These are phyloP conservation scores for Pionites leucogaster DNA, from an alignment of 2,113 vertebrate species.

Conservation along the genomic window DNA sequence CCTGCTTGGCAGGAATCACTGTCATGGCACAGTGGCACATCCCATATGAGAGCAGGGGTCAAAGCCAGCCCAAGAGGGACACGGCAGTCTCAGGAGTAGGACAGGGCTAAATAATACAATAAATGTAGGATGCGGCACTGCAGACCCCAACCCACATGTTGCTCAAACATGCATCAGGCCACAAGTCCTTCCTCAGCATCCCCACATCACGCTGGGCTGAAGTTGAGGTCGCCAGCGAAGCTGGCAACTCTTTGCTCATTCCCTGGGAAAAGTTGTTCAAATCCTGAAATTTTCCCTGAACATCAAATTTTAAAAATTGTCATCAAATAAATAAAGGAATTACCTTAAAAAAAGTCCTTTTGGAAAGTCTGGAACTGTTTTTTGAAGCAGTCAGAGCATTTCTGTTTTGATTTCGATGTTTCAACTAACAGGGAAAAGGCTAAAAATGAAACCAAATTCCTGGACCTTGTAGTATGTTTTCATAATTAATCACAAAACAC, in stretches of 20 bases:
- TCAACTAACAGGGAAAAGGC: background rate
- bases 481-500: constrained; percentile 17
- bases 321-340: background rate
- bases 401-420: background rate
- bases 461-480: background rate
- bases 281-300: background rate
- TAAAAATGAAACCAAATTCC: background rate
- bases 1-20: background rate
- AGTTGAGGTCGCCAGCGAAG: background rate
- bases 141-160: rapidly evolving
- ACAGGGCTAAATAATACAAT: background rate
- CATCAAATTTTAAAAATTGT: too few species aligned
- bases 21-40: rapidly evolving
- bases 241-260: background rate
- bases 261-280: background rate
- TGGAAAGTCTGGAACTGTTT: background rate
- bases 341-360: background rate
- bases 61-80: background rate
- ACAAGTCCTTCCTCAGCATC: background rate
- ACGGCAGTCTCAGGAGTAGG: background rate
- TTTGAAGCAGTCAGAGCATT: background rate
- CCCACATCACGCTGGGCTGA: rapidly evolving
- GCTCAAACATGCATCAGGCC: background rate
- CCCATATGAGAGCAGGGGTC: rapidly evolving
- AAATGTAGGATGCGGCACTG: background rate